Base-by-base conservation (phyloP, 2,797 vertebrate genomes). In the Phoeniculus purpureus region DNA sequence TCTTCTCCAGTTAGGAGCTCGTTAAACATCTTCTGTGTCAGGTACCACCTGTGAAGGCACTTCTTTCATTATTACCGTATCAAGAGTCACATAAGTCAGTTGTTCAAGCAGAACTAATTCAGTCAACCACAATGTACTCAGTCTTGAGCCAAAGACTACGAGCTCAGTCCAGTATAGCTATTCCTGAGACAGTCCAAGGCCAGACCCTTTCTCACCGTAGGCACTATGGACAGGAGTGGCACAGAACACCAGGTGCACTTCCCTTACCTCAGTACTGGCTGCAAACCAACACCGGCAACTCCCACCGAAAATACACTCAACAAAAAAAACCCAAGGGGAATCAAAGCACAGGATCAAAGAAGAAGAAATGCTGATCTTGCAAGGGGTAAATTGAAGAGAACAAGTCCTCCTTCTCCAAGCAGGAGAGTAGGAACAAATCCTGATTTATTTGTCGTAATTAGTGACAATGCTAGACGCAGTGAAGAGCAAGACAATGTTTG, bases 351-450 rank as follows among this genome's bases (percentile, higher is more conserved):
- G 72, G 25, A 59, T 72, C 48, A 90, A 58, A 51, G 13, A 43
- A 11, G 86, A 91, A 11, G 86, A 91, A 94, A 90, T 29, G 27
- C 9, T 58, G 23, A 31, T 27, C 83, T 92, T 71, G 91, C 71
- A 81, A 25, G 17, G 25, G 22, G 9, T 51, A 22, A 72, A 59
- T 11, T 13, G 27, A 83, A 87, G 15, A 74, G 27, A 90, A 59
- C 15, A 81, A 61, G 8, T 66, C 34, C 6, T 21, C 10, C 74
- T 11, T 62, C 32, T 76, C 21, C 50, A 66, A 75, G 22, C 7
- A 87, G 31, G 67, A 58, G 87, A 64, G 31, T 4, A 65, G 50
- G 71, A 93, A 64, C 8, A 77, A 67, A 74, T 50, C 29, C 43
- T 55, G 70, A 50, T 60, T 67, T 45, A 67, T 20, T 56, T 75